Percentiles rank a stretch among this genome's conserved stretches.
Evolutionary conservation across 1,140 invertebrate species (phyloP).

Genomic region (Drosophila lacteicornis): DNA sequence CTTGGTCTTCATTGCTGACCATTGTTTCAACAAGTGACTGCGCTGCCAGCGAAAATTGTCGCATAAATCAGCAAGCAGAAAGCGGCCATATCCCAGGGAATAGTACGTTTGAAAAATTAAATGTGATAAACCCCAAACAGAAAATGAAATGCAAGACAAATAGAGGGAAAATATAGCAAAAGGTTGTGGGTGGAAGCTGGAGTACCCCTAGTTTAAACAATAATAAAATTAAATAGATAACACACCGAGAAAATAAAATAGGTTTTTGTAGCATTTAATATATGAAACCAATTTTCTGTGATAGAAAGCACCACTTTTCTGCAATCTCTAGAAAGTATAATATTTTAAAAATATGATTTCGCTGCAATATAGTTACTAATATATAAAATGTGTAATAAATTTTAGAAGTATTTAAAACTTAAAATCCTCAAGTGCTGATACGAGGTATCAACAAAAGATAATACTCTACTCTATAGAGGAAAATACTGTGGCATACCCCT

Average conservation of each 20-base stretch:
- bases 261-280: background rate
- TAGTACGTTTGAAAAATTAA: conserved; percentile 70
- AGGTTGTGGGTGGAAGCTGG: background rate
- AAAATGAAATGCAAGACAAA: conserved; percentile 24
- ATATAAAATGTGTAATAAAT: no score
- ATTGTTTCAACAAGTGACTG: conserved; percentile 56
- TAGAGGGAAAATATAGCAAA: background rate
- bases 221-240: fast-evolving
- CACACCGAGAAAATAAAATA: background rate
- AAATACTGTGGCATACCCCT: background rate
- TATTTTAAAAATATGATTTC: background rate
- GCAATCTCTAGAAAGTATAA: background rate
- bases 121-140: conserved; percentile 64
- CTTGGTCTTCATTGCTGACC: conserved; percentile 12
- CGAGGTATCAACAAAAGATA: background rate
- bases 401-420: no score
- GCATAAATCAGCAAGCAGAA: conserved; percentile 67
- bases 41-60: conserved; percentile 42
- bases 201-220: background rate
- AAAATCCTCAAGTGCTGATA: background rate
- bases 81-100: conserved; percentile 58
- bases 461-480: no score
- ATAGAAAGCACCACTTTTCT: background rate
- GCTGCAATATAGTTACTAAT: no score
- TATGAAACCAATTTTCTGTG: background rate